phyloP scores from a whole-genome alignment of 1,140 invertebrate genomes.

The Plectus sambesii region DNA sequence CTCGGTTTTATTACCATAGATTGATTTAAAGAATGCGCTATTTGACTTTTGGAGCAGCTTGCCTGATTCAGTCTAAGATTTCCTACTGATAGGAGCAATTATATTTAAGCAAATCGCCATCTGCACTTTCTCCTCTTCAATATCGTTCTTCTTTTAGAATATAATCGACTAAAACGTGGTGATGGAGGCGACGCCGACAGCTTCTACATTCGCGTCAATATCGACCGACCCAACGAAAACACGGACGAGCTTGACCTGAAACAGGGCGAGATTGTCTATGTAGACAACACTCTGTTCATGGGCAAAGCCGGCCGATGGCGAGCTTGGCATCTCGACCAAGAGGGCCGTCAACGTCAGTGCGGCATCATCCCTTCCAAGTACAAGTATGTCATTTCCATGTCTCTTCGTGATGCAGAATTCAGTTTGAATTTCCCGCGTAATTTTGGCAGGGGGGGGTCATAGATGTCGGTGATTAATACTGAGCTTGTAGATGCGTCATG shows the following conservation, averaged over 20 bases:
- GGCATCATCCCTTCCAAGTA: slow-evolving; percentile 27
- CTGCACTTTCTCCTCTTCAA: not conserved
- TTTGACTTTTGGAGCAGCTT: slow-evolving; percentile 2
- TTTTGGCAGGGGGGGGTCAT: slow-evolving; percentile 16
- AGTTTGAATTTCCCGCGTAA: too few relatives aligned
- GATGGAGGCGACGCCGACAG: slow-evolving; percentile 25
- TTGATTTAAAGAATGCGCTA: slow-evolving; percentile 13
- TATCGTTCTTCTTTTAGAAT: not conserved
- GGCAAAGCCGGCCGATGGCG: slow-evolving; percentile 24
- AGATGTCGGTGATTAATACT: too few relatives aligned
- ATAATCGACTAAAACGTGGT: slow-evolving; percentile 1
- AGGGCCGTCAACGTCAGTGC: slow-evolving; percentile 21
- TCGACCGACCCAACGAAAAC: slow-evolving; percentile 23
- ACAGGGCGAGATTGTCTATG: slow-evolving; percentile 25
- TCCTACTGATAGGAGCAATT: not conserved
- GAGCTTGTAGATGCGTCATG: too few relatives aligned
- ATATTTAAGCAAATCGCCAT: slow-evolving; percentile 2
- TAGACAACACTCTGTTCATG: slow-evolving; percentile 28
- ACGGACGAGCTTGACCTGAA: slow-evolving; percentile 25
- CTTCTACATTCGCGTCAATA: slow-evolving; percentile 29
- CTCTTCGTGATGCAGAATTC: too few relatives aligned
- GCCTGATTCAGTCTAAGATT: not conserved
- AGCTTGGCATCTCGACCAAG: slow-evolving; percentile 23
- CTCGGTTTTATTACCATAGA: slow-evolving; percentile 9
- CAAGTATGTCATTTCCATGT: too few relatives aligned